A percentile compares a stretch with the other conserved stretches of the same genome.
phyloP scores from a whole-genome alignment of 2,888 invertebrate species.

The Dynastes tityus region DNA sequence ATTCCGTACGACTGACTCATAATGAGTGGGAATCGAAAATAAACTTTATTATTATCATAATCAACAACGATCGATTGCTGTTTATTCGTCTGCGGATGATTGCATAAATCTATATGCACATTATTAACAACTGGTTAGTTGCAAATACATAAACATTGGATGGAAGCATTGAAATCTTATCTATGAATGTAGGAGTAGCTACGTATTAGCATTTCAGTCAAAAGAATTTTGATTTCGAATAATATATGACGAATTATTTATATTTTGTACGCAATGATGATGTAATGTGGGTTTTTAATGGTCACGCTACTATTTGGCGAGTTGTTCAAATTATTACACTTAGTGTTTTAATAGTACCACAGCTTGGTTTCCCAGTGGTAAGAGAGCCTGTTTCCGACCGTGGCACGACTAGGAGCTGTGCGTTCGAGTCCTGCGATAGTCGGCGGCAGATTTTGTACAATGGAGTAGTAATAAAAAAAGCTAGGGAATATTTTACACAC shows the following conservation, averaged over 20 bases:
- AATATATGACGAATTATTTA: neutral
- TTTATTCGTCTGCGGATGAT: slow-evolving; percentile 26
- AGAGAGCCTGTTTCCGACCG: too few relatives aligned
- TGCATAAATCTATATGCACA: slow-evolving; percentile 18
- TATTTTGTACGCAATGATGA: too few relatives aligned
- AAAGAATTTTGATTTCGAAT: neutral
- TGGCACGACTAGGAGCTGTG: too few relatives aligned
- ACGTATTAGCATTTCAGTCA: neutral
- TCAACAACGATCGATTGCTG: slow-evolving; percentile 17
- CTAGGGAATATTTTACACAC: too few relatives aligned
- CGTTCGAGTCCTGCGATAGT: too few relatives aligned
- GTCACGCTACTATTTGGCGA: neutral
- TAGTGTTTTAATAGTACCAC: too few relatives aligned
- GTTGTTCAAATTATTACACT: neutral
- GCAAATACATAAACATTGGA: neutral
- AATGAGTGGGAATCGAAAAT: slow-evolving; percentile 43
- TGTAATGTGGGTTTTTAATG: neutral
- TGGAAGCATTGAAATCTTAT: neutral
- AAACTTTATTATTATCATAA: slow-evolving; percentile 34
- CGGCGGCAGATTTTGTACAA: too few relatives aligned
- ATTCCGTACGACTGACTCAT: slow-evolving; percentile 39
- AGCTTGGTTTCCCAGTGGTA: too few relatives aligned
- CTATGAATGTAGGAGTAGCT: neutral
- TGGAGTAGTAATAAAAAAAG: too few relatives aligned
- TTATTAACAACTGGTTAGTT: neutral